phyloP scores from a whole-genome alignment of 2,113 vertebrate genomes.

The Anser cygnoides region DNA sequence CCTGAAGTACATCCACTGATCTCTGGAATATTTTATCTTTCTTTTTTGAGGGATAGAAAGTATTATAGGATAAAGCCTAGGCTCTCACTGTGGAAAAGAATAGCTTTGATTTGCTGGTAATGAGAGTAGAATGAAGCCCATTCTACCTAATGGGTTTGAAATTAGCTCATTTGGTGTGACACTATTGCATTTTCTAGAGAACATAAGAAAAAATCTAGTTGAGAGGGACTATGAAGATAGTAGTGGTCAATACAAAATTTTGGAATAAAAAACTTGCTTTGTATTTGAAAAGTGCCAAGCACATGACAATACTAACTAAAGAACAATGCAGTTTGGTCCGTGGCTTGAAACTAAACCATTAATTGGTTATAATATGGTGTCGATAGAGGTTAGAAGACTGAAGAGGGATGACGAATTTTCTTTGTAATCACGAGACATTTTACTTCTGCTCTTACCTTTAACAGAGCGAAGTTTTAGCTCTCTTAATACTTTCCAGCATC shows the following conservation, averaged over 20 bases:
- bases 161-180: constrained; percentile 21
- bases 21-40: neutral
- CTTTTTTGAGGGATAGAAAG: neutral
- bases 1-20: neutral
- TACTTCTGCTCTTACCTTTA: neutral
- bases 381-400: neutral
- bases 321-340: neutral
- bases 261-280: neutral
- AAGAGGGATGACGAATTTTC: neutral
- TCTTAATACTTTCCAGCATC: neutral
- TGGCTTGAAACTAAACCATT: neutral
- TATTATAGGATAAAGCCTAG: neutral
- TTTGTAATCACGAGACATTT: neutral
- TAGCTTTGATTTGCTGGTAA: constrained; percentile 35
- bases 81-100: constrained; percentile 23
- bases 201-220: neutral
- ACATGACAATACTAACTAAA: neutral
- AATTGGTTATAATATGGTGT: neutral
- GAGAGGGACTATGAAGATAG: neutral
- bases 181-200: neutral
- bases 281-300: neutral
- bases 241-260: neutral
- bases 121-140: constrained; percentile 13
- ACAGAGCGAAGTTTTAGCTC: neutral
- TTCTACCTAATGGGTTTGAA: constrained; percentile 33